phyloP scores from a whole-genome alignment of 2,797 vertebrate species.

The Halcyon badia region DNA sequence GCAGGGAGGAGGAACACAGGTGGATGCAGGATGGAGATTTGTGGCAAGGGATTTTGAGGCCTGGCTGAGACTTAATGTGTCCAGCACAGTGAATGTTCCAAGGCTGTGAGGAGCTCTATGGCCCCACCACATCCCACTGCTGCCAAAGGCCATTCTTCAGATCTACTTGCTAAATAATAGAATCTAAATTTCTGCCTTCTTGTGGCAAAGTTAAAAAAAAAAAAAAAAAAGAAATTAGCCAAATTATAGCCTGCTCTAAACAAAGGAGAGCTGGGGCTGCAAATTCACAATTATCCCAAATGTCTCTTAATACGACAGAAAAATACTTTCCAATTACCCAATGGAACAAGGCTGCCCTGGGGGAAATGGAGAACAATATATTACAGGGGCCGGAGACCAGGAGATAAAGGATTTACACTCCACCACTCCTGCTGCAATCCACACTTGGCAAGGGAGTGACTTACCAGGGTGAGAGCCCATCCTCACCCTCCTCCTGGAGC shows the following conservation, averaged over 20 bases:
- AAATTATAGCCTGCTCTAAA: conserved; percentile 63
- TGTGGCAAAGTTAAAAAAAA: conserved; percentile 40
- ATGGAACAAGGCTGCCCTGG: conserved; percentile 58
- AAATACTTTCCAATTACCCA: conserved; percentile 68
- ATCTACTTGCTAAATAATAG: conserved; percentile 58
- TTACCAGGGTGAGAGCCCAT: neutral
- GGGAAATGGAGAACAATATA: conserved; percentile 58
- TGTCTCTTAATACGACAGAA: conserved; percentile 63
- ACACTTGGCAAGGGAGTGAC: neutral
- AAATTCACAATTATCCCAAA: conserved; percentile 65
- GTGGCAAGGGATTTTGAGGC: neutral
- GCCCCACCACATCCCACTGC: neutral
- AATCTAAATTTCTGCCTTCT: conserved; percentile 58
- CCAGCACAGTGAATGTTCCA: neutral
- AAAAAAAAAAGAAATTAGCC: conserved; percentile 35
- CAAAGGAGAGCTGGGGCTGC: conserved; percentile 52
- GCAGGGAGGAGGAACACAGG: neutral
- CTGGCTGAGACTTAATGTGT: accelerated
- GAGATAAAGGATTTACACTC: conserved; percentile 48
- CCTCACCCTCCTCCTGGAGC: neutral
- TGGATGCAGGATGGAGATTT: neutral
- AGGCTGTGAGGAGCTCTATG: neutral
- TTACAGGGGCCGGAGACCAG: conserved; percentile 5
- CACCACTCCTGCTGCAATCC: neutral
- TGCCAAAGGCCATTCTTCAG: conserved; percentile 55